These are phyloP conservation scores for Parazoanthus atlanticus DNA, from an alignment of 92 coral and sea anemone species.

Conservation along the genomic window DNA sequence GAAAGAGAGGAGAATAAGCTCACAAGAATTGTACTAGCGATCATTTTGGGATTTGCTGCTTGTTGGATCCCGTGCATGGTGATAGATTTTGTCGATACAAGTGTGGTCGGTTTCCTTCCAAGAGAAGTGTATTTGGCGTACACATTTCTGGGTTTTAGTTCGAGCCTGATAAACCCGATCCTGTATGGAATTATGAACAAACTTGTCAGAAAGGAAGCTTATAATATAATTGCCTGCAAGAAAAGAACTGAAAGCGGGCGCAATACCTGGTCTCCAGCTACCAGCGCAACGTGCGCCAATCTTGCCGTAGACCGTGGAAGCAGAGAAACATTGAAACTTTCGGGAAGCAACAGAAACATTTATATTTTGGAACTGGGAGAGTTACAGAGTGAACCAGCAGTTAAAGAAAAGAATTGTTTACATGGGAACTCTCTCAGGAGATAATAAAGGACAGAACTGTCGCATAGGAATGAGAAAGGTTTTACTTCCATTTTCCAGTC, in stretches of 20 bases:
- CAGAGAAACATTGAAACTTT: conserved; percentile 22
- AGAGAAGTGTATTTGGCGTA: conserved; percentile 73
- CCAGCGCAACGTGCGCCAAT: background rate
- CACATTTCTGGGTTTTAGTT: conserved; percentile 72
- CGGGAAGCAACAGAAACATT: background rate
- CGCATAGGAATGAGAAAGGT: too few relatives aligned
- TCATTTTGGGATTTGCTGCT: conserved; percentile 73
- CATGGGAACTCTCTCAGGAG: background rate
- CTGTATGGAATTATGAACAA: conserved; percentile 86
- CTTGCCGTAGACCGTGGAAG: background rate
- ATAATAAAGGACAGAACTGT: too few relatives aligned
- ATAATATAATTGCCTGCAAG: conserved; percentile 41
- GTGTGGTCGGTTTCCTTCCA: conserved; percentile 56
- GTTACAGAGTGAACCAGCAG: background rate
- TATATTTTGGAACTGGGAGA: background rate
- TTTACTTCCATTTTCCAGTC: too few relatives aligned
- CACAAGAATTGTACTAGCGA: conserved; percentile 71
- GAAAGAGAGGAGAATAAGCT: conserved; percentile 79
- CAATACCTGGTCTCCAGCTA: background rate
- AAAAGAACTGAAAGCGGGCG: conserved; percentile 12
- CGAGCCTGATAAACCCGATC: conserved; percentile 77
- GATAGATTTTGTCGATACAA: conserved; percentile 72
- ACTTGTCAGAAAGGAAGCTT: conserved; percentile 72
- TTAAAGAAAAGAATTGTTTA: background rate
- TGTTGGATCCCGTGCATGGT: conserved; percentile 87